phyloP scores from a whole-genome alignment of 1,140 invertebrate genomes.

The Pararge aegeria region DNA sequence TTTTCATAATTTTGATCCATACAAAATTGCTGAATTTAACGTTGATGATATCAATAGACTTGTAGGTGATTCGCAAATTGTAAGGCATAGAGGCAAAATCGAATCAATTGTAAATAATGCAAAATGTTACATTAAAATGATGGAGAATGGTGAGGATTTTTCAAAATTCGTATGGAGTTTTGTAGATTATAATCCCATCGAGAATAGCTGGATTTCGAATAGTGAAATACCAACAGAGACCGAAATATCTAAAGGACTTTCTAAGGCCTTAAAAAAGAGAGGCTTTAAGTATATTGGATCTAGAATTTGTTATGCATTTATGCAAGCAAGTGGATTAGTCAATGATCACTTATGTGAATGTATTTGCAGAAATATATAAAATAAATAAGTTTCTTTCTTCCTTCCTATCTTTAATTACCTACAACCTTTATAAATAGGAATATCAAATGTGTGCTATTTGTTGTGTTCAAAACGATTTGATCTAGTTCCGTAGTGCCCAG shows the following conservation, averaged over 20 bases:
- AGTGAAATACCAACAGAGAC: constrained; percentile 56
- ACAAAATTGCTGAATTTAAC: constrained; percentile 43
- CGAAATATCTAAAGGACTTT: constrained; percentile 43
- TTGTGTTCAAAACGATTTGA: too few relatives aligned
- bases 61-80: constrained; percentile 40
- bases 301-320: constrained; percentile 69
- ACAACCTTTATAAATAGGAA: too few relatives aligned
- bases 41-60: constrained; percentile 40
- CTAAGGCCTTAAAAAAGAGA: constrained; percentile 55
- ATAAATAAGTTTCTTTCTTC: too few relatives aligned
- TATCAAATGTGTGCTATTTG: too few relatives aligned
- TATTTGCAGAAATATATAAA: too few relatives aligned
- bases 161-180: constrained; percentile 63
- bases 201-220: constrained; percentile 50
- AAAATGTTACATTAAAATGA: constrained; percentile 55
- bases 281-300: constrained; percentile 68
- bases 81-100: constrained; percentile 64
- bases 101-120: constrained; percentile 63
- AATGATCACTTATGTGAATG: constrained; percentile 69
- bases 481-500: too few relatives aligned
- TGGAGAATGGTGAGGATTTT: constrained; percentile 52
- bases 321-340: constrained; percentile 71
- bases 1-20: constrained; percentile 56
- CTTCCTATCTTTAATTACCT: too few relatives aligned
- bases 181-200: constrained; percentile 50